Percentiles rank a stretch among this genome's conserved stretches.
Conservation (phyloP, 2,797 vertebrate genomes). For the Chrosomus eos region DNA sequence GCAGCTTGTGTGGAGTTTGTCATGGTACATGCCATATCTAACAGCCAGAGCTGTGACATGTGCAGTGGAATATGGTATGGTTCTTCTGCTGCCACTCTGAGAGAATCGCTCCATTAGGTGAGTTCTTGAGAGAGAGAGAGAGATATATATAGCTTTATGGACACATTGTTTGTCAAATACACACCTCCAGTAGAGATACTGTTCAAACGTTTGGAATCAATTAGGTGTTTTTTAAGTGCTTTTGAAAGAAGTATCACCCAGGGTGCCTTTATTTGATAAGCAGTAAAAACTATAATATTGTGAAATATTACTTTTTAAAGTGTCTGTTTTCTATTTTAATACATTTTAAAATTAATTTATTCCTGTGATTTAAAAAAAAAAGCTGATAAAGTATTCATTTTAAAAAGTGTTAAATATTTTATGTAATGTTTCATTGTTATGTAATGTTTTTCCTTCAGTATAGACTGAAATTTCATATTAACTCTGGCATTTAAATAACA, state of each 20-base stretch:
- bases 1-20: constrained; percentile 42
- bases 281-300: not conserved
- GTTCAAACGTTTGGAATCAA: not conserved
- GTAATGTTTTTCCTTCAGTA: not conserved
- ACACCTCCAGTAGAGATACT: not conserved
- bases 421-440: not conserved
- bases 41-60: constrained; percentile 72
- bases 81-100: constrained; percentile 86
- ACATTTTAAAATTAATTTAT: not conserved
- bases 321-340: not conserved
- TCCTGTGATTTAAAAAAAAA: too few species aligned
- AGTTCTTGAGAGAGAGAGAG: constrained; percentile 55
- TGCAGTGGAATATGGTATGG: constrained; percentile 86
- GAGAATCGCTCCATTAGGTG: constrained; percentile 87
- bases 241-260: not conserved
- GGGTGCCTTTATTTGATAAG: not conserved
- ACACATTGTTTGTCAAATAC: not conserved
- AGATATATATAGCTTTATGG: too few species aligned
- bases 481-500: not conserved
- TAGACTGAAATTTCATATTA: not conserved
- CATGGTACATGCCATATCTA: constrained; percentile 62
- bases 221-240: not conserved
- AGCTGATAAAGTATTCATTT: not conserved
- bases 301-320: not conserved
- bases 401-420: not conserved